Base-by-base conservation (phyloP, 1,140 invertebrate genomes). In the Saccostrea glomerata region DNA sequence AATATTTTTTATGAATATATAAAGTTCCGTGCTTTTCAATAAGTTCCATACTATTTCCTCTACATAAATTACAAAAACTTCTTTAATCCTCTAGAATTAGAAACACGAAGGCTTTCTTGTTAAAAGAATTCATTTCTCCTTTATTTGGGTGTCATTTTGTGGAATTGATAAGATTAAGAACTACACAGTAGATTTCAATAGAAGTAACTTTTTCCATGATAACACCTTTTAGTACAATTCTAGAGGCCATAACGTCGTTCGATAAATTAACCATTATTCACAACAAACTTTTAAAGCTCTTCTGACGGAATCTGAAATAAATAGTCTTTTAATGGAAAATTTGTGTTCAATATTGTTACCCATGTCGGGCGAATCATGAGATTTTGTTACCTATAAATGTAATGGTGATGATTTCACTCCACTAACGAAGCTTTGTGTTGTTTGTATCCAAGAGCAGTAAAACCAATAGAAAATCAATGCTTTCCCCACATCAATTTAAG, bases 91-190 rank as follows among this genome's bases (percentile, higher is more conserved):
- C 2, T 25, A 11, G 70, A 77, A 77, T 77, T 77, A 17, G 23
- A 36, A 23, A 77, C 17, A 25, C 23, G 25, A 25, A 36, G 66
- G 70, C 25, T 77, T 36, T 6, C 70, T 77, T 77, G 23, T 36
- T 11, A 77, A 77, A 77, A 77, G 70, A 36, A 36, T 30, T 30
- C 70, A 17, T 77, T 77, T 25, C 23, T 77, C 70, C 25, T 77
- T 77, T 77, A 25, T 77, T 77, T 15, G 25, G 70, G 25, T 77
- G 70, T 77, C 70, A 77, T 77, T 77, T 77, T 77, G 25, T 25
- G 70, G 70, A 77, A 77, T 30, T 77, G 70, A 77, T 77, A 77
- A 77, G 70, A 36, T 77, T 77, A 77, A 36, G 70, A n/a, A 23
- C 70, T 12, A 77, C 25, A 40, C 11, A 11, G 25, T 36, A 36